Base-by-base conservation (phyloP, 2,888 invertebrate species). In the Aporophyla lueneburgensis region DNA sequence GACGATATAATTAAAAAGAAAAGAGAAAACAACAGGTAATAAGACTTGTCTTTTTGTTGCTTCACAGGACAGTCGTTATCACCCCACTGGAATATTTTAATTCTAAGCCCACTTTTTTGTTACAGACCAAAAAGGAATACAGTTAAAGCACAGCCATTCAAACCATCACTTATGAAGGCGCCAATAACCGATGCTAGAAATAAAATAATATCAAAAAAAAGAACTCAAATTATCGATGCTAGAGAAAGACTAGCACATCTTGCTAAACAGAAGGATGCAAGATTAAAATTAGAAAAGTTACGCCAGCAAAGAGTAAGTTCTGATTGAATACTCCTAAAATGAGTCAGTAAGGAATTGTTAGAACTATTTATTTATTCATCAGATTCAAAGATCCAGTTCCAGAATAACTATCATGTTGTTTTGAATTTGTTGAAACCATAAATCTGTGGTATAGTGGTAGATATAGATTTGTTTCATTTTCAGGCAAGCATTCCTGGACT, bases 181-280 rank as follows among this genome's bases (percentile, higher is more conserved):
- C 89, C 90, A 62, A 85, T 97, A 51, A 93, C 95, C 6, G 98
- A 98, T 96, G 98, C 98, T 27, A 97, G 98, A 68, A 97, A 98
- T 85, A 98, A 98, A 94, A 98, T 98, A 59, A 98, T 98, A 85
- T 97, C 97, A 67, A 98, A 98, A 89, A 98, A 98, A 91, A 97
- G 98, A 68, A 97, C 97, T 67, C 98, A 97, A 89, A 97, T 98
- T 46, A 97, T 97, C 0, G 98, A 99, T 96, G 98, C 98, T 1
- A 96, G 98, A 78, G 98, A 99, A 86, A 98, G 98, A 89, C 95
- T 99, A 71, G 97, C 97, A 6, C 97, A 98, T 93, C 97, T 98
- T 87, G 98, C 98, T 0, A 98, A 98, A 90, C 97, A 97, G 73
- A 97, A 97, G 81, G 98, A 98, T 96, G 98, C 98, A 12, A 97